Conservation (phyloP, 2,888 invertebrate species). For the Coremacera marginata region DNA sequence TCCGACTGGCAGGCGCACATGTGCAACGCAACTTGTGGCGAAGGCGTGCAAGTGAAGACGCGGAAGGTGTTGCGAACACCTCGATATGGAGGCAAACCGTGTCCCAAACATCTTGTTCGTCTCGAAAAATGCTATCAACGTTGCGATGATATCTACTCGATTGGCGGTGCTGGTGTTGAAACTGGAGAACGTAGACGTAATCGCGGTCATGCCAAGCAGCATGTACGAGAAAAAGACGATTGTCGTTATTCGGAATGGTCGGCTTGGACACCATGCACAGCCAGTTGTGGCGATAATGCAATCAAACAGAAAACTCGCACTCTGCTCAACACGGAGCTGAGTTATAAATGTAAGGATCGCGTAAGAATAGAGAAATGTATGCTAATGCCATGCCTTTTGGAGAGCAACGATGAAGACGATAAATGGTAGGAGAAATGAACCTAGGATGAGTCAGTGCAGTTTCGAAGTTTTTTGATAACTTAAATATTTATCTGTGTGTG, state of each 20-base stretch:
- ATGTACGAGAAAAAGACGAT: conserved; percentile 61
- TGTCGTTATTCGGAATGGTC: conserved; percentile 78
- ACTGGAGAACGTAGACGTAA: conserved; percentile 45
- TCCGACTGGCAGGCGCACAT: conserved; percentile 71
- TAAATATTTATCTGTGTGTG: too few relatives aligned
- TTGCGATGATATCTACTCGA: conserved; percentile 65
- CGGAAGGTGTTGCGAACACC: conserved; percentile 70
- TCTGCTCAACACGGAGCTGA: conserved; percentile 62
- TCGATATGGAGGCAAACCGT: conserved; percentile 71
- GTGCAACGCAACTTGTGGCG: conserved; percentile 71
- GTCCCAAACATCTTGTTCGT: conserved; percentile 70
- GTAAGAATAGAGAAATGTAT: conserved; percentile 65
- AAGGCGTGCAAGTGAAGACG: conserved; percentile 70
- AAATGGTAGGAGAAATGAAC: conserved; percentile 49
- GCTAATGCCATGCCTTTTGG: conserved; percentile 64
- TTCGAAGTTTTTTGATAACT: background rate
- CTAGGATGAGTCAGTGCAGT: background rate
- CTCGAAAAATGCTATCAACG: conserved; percentile 65
- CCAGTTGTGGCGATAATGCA: conserved; percentile 74
- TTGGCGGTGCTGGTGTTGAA: conserved; percentile 49
- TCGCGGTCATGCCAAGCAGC: conserved; percentile 43
- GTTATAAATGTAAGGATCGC: conserved; percentile 66
- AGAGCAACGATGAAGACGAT: conserved; percentile 58
- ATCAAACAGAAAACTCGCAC: conserved; percentile 72
- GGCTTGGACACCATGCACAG: conserved; percentile 78